Percentiles rank a stretch among this genome's conserved stretches.
Conservation (phyloP, 2,113 vertebrate genomes). For the Melospiza georgiana region DNA sequence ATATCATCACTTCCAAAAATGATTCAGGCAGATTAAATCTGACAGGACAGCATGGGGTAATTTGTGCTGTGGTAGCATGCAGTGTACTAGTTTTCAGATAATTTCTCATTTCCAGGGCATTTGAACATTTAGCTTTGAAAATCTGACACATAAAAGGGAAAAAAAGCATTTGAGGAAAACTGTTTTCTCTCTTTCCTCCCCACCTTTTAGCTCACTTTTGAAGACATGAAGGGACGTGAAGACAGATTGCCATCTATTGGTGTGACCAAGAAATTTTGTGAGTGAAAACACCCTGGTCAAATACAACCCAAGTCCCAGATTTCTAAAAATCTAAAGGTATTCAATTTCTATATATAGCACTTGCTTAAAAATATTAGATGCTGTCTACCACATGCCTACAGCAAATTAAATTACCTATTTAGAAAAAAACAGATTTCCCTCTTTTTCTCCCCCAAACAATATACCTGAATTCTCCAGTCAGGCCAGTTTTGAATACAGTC, state of each 20-base stretch:
- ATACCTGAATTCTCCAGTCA: background rate
- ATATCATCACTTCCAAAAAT: slow-evolving; percentile 51
- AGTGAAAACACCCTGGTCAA: background rate
- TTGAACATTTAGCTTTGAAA: slow-evolving; percentile 64
- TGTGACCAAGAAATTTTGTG: background rate
- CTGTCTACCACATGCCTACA: background rate
- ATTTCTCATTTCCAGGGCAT: slow-evolving; percentile 60
- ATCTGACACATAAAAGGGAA: slow-evolving; percentile 37
- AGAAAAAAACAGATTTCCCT: background rate
- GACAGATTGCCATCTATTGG: slow-evolving; percentile 73
- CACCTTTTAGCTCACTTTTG: background rate
- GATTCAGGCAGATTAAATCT: slow-evolving; percentile 61
- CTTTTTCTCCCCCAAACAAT: background rate
- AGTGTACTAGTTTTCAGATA: slow-evolving; percentile 62
- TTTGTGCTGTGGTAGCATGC: slow-evolving; percentile 50
- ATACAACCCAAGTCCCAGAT: background rate
- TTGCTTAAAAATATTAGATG: background rate
- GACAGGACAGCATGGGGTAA: slow-evolving; percentile 62
- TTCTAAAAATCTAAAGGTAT: background rate
- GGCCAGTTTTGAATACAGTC: background rate
- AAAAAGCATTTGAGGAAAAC: slow-evolving; percentile 35
- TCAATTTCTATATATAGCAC: background rate
- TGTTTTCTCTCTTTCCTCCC: slow-evolving; percentile 33
- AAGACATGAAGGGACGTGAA: background rate
- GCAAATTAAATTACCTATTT: background rate